Conservation (phyloP, 2,797 vertebrate species). For the Myoxocephalus aenaeus region DNA sequence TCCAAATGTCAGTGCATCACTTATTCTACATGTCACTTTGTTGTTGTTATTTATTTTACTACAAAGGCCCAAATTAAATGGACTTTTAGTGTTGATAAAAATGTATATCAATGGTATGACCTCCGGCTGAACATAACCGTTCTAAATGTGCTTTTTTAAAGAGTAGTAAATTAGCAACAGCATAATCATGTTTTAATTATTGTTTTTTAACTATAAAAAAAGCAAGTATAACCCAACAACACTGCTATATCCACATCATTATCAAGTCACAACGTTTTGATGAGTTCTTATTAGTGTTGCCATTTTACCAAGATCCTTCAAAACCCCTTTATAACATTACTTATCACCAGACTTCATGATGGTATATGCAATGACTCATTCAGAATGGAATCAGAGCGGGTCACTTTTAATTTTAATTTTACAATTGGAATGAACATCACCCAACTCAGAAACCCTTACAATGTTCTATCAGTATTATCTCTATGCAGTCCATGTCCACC, state of each 20-base stretch:
- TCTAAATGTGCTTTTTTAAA: not conserved
- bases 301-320: not conserved
- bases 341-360: not conserved
- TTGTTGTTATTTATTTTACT: not conserved
- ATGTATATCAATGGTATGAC: not conserved
- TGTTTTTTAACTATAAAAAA: not conserved
- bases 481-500: not conserved
- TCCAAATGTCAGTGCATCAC: slow-evolving; percentile 83
- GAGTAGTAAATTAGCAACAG: not conserved
- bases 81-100: not conserved
- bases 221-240: not conserved
- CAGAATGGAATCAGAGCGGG: not conserved
- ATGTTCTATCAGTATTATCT: not conserved
- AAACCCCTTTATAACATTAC: not conserved
- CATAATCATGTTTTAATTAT: not conserved
- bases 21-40: not conserved
- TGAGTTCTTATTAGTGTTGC: not conserved
- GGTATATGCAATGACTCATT: not conserved
- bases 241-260: not conserved
- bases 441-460: not conserved
- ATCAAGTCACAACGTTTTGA: not conserved
- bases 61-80: not conserved
- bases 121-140: not conserved
- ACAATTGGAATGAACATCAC: not conserved
- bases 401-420: not conserved